Evolutionary conservation across 2,888 invertebrate species (phyloP), one percentile per base, ranked within the genome.

Genomic region (Hololepta plana): DNA sequence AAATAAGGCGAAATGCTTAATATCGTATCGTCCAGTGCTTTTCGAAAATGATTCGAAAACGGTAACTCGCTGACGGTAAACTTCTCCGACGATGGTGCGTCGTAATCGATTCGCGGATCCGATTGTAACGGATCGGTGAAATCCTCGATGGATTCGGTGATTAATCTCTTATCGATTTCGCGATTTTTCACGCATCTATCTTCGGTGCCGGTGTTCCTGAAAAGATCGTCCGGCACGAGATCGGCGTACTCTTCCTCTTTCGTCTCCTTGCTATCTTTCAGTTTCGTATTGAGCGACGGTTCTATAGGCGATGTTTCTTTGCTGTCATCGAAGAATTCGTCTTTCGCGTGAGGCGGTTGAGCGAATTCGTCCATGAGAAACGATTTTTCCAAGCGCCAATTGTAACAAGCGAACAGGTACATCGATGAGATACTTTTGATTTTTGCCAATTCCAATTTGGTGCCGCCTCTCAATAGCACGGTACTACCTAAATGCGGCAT

Each of bases 351-450:
- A 0, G 79, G 71, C 0, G 80, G 77, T 40, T 67, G 61, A 0
- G 80, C 87, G 40, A 82, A 85, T 47, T 87, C 84, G 34, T 85
- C 85, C 56, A 90, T 67, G 20, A 85, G 58, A 51, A 88, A 93
- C 0, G 90, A 80, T 42, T 81, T 76, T 52, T 98, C 96, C 21
- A 95, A 57, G 24, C 81, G 69, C 74, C 88, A 85, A 41, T 93
- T 93, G 51, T 95, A 95, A 17, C 75, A 69, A 0, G 80, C 72
- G 32, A 81, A 77, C 0, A 88, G 63, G 62, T 90, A 67, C 44
- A 80, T 75, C 24, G 72, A 72, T 1, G 79, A 70, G 0, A 91
- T 79, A 40, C 69, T 72, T 49, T 95, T 93, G 0, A 91, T 72
- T 45, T 73, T 68, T 6, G 69, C 62, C 4, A 93, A 59, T 47